Conservation (phyloP, 2,888 invertebrate species). For the Lepidocyrtinus sp. region DNA sequence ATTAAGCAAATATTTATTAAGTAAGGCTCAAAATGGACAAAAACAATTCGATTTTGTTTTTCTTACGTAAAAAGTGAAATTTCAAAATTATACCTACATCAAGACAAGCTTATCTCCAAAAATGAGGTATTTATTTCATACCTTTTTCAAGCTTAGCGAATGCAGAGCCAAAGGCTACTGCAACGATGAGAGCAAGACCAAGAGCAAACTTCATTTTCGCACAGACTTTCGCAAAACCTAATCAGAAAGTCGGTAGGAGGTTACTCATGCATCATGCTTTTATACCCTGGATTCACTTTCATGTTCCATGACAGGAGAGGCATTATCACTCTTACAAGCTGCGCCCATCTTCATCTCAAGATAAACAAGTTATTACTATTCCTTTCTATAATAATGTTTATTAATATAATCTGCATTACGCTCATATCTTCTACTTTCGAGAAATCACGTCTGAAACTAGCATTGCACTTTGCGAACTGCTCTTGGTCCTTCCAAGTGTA, state of each 20-base stretch:
- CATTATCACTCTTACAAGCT: too few relatives aligned
- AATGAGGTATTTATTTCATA: not conserved
- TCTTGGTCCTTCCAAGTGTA: too few relatives aligned
- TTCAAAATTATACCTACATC: not conserved
- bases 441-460: too few relatives aligned
- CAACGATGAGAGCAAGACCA: slow-evolving; percentile 45
- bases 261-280: slow-evolving; percentile 25
- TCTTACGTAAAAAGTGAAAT: too few relatives aligned
- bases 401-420: too few relatives aligned
- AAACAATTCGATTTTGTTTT: not conserved
- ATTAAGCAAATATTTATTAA: not conserved
- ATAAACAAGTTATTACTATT: too few relatives aligned
- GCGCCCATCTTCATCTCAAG: too few relatives aligned
- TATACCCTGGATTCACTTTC: slow-evolving; percentile 41
- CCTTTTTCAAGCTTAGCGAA: slow-evolving; percentile 44
- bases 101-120: too few relatives aligned
- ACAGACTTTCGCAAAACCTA: slow-evolving; percentile 47
- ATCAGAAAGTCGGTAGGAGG: slow-evolving; percentile 38
- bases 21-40: not conserved
- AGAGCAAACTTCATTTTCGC: slow-evolving; percentile 60
- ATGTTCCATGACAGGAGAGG: not conserved
- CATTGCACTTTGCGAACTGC: too few relatives aligned
- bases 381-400: too few relatives aligned
- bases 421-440: too few relatives aligned
- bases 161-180: slow-evolving; percentile 57